Evolutionary conservation across 2,888 invertebrate genomes (phyloP).

Genomic region (Heteromurus nitidus): DNA sequence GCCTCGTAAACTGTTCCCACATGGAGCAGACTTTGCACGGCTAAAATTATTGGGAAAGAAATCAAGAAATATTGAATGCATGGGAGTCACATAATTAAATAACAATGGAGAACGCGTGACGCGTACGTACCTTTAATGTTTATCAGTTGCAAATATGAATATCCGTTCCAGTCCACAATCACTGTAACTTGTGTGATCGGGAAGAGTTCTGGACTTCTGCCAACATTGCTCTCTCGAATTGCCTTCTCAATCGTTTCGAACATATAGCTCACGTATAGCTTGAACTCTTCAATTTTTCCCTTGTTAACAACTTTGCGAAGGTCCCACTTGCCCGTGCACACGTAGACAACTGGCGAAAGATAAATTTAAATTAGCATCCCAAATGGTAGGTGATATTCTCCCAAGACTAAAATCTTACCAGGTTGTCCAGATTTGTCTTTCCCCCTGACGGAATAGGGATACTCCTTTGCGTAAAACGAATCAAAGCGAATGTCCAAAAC

Average conservation of each 20-base stretch:
- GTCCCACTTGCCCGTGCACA: constrained; percentile 49
- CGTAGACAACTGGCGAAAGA: neutral
- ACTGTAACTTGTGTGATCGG: constrained; percentile 30
- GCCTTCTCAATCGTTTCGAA: constrained; percentile 17
- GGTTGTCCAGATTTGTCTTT: neutral
- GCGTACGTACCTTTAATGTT: neutral
- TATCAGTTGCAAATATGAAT: constrained; percentile 21
- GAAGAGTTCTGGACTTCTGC: neutral
- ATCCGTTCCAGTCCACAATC: constrained; percentile 41
- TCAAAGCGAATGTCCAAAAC: constrained; percentile 1
- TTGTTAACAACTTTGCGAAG: constrained; percentile 9
- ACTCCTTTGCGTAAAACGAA: neutral
- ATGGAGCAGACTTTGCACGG: neutral
- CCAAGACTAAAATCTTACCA: neutral
- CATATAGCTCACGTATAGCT: constrained; percentile 24
- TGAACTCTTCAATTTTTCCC: constrained; percentile 36
- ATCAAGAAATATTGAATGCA: neutral
- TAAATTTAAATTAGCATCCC: neutral
- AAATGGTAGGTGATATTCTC: neutral
- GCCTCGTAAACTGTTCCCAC: constrained; percentile 23
- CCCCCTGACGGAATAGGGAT: neutral
- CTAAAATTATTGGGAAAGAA: neutral
- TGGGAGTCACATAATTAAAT: neutral
- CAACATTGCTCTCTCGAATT: neutral
- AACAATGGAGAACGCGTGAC: neutral